These are phyloP conservation scores for Lamproptera curius DNA, from an alignment of 2,888 invertebrate species.

Conservation along the genomic window DNA sequence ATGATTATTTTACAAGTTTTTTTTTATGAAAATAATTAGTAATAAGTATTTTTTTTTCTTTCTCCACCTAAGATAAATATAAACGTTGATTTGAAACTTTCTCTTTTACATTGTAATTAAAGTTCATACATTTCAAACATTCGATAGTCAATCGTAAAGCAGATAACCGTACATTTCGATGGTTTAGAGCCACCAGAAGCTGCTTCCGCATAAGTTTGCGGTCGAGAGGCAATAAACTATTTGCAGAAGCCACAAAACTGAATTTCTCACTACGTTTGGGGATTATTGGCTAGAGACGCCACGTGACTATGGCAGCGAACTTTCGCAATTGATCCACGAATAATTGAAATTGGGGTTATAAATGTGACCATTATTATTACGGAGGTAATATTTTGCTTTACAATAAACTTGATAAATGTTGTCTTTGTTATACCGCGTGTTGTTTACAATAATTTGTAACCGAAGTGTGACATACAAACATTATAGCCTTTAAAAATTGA, in stretches of 20 bases:
- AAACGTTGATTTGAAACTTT: no score
- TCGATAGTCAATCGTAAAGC: no score
- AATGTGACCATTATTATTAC: background rate
- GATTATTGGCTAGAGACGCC: constrained; percentile 4
- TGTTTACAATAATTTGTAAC: background rate
- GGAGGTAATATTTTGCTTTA: background rate
- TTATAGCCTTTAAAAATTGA: no score
- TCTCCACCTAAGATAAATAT: no score
- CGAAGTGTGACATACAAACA: no score
- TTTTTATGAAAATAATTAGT: no score
- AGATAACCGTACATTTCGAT: constrained; percentile 9
- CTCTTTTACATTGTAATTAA: no score
- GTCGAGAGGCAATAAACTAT: constrained; percentile 51
- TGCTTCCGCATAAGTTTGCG: constrained; percentile 41
- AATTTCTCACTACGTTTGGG: constrained; percentile 32
- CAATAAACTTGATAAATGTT: background rate
- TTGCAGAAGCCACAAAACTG: constrained; percentile 61
- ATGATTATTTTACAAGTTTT: no score
- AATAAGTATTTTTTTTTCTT: no score
- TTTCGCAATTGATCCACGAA: background rate
- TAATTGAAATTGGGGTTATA: background rate
- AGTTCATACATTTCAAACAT: no score
- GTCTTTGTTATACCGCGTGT: background rate
- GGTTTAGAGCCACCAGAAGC: constrained; percentile 25
- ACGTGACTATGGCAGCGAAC: background rate